Conservation (phyloP, 2,797 vertebrate species). For the Semotilus atromaculatus region DNA sequence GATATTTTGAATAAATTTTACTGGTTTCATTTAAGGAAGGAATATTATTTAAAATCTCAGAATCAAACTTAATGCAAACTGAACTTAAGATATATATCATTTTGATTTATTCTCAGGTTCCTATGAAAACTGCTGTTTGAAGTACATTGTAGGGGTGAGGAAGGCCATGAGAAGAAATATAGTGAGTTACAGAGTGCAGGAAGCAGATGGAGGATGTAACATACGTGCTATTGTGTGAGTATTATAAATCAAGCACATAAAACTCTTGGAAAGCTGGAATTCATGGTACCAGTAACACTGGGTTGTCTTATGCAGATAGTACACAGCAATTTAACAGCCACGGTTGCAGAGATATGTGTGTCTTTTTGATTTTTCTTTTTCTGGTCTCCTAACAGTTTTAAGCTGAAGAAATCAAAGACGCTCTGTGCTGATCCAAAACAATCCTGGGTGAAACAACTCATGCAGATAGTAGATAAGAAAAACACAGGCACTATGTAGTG, state of each 20-base stretch:
- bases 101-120: constrained; percentile 65
- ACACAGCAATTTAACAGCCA: neutral
- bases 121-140: constrained; percentile 77
- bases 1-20: neutral
- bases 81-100: neutral
- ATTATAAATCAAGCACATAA: neutral
- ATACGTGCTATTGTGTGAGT: constrained; percentile 79
- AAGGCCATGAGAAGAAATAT: neutral
- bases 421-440: constrained; percentile 70
- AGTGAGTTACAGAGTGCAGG: constrained; percentile 67
- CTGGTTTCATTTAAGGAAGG: neutral
- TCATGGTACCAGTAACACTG: neutral
- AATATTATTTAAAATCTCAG: neutral
- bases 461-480: fast-evolving
- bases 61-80: neutral
- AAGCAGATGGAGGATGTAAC: constrained; percentile 81
- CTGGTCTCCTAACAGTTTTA: constrained; percentile 64
- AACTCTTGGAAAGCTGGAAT: neutral
- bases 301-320: neutral
- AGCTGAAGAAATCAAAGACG: neutral
- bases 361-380: constrained; percentile 10
- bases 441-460: constrained; percentile 30
- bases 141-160: neutral
- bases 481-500: neutral
- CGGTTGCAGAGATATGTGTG: neutral